These are phyloP conservation scores for Trachelus troglodyta DNA, from an alignment of 2,888 invertebrate species.

Conservation along the genomic window DNA sequence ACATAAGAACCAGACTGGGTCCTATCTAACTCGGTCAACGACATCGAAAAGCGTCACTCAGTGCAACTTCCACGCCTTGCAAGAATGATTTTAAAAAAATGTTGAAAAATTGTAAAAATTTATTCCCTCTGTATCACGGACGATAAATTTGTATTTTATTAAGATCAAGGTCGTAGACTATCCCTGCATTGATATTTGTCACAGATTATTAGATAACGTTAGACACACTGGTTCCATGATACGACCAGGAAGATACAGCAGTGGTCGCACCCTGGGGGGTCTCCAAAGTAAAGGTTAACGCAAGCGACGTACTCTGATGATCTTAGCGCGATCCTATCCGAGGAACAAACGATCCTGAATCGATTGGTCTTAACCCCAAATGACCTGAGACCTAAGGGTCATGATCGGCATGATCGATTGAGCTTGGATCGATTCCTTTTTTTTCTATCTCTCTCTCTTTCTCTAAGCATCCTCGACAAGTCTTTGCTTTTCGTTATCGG, in stretches of 20 bases:
- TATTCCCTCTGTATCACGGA: background rate
- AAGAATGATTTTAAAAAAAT: background rate
- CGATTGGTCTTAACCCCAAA: conserved; percentile 18
- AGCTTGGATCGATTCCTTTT: background rate
- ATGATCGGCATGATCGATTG: conserved; percentile 4
- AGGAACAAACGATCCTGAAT: conserved; percentile 18
- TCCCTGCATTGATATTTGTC: background rate
- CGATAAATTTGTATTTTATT: background rate
- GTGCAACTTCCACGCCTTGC: background rate
- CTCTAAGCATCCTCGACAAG: background rate
- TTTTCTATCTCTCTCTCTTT: background rate
- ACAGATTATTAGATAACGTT: background rate
- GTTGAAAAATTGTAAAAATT: background rate
- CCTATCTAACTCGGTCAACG: background rate
- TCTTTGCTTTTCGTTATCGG: background rate
- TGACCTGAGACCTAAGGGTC: conserved; percentile 11
- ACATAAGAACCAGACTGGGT: background rate
- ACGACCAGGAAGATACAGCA: background rate
- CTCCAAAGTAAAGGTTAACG: background rate
- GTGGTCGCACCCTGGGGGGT: background rate
- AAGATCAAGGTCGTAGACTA: background rate
- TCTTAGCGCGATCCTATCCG: background rate
- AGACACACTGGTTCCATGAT: background rate
- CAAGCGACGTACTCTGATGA: background rate
- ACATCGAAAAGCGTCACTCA: background rate